Conservation (phyloP, 2,113 vertebrate genomes). For the Xenopus laevis region DNA sequence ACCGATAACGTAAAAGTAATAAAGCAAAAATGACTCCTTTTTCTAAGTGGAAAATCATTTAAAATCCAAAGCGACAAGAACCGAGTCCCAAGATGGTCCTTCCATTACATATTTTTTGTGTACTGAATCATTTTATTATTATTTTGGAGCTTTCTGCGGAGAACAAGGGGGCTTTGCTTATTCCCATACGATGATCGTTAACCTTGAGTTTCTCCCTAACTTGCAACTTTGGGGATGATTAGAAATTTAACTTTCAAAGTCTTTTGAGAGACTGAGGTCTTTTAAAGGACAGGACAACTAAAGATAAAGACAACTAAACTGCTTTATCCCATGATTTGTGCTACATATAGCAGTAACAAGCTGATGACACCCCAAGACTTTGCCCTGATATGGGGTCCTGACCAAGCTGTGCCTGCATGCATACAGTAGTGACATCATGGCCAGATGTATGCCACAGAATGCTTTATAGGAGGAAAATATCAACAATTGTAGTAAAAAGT, state of each 20-base stretch:
- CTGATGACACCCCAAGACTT: no score
- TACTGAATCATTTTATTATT: background rate
- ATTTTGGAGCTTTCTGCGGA: background rate
- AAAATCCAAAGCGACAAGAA: conserved; percentile 3
- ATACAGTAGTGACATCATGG: no score
- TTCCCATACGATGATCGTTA: background rate
- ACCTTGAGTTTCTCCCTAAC: background rate
- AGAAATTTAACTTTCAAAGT: conserved; percentile 11
- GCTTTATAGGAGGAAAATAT: no score
- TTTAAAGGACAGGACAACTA: no score
- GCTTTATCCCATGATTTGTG: no score
- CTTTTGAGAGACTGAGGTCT: background rate
- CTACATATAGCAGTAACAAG: no score
- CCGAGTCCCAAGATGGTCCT: conserved; percentile 40
- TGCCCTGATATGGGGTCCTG: no score
- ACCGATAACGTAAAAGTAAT: conserved; percentile 56
- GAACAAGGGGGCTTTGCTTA: conserved; percentile 21
- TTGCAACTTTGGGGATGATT: conserved; percentile 2
- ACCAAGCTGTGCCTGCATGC: no score
- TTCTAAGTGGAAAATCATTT: conserved; percentile 42
- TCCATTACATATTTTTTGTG: conserved; percentile 11
- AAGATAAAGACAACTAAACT: no score
- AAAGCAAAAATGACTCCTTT: conserved; percentile 49
- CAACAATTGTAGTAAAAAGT: no score
- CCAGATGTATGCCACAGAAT: no score